Evolutionary conservation across 2,113 vertebrate genomes (phyloP), one percentile per base, ranked within the genome.

Genomic region (Tragelaphus imberbis): DNA sequence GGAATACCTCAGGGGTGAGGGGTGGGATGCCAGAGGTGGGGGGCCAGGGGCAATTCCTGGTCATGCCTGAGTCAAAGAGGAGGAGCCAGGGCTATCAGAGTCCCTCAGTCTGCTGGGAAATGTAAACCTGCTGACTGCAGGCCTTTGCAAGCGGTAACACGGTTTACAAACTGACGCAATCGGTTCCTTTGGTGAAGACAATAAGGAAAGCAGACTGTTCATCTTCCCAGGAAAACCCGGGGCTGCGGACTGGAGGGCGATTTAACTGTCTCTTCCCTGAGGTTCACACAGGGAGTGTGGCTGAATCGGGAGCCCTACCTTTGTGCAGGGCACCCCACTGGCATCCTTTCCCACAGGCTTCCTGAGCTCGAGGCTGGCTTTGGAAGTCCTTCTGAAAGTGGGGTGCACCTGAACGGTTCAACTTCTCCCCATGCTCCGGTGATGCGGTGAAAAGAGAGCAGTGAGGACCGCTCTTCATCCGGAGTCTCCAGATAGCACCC

Each of bases 81-180:
- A 88, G 90, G 63, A 97, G 97, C 97, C 95, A 80, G 85, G 88
- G 91, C 1, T 0, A 95, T 91, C 79, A 91, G 96, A 87, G 14
- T 10, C 30, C 0, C 19, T 1, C 56, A 96, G 68, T 90, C 97
- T 96, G 88, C 96, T 13, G 89, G 98, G 97, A 97, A 97, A 95
- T 51, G 93, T 55, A 95, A 98, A 97, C 94, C 95, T 97, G 98
- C 98, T 98, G 98, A 98, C 97, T 97, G 71, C 56, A 97, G 88
- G 96, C 93, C 98, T 98, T 93, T 93, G 94, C 53, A 30, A 95
- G 89, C 2, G 1, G 86, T 94, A 97, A 96, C 96, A 97, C 71
- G 97, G 97, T 97, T 98, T 97, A 97, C 96, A 98, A 97, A 98
- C 97, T 97, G 97, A 98, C 2, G 79, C 98, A 98, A 98, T 97